Evolutionary conservation across 2,888 invertebrate genomes (phyloP), one percentile per base, ranked within the genome.

Genomic region (Nomada fabriciana): DNA sequence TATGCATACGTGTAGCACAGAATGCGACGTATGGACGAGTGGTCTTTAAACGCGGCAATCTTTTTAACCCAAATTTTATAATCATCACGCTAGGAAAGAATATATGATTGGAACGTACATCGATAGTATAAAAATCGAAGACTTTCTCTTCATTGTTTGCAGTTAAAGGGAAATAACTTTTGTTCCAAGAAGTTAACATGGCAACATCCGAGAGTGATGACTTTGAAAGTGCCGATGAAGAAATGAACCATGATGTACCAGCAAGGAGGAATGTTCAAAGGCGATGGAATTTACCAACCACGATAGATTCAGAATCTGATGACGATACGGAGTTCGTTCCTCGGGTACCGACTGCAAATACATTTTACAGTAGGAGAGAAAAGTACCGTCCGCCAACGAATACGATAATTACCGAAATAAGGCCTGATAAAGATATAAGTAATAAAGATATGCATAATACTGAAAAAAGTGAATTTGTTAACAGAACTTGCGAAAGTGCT

Each of bases 161-260:
- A 7, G n/a, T 29, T 43, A 11, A 18, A 3, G 47, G 20, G 25
- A 2, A 69, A 11, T 65, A 65, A 61, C 70, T 67, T 23, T 53
- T 52, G 55, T 43, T 36, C 29, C n/a, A 25, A 10, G 13, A 20
- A 65, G 57, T 23, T 68, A 88, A 86, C 84, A 97, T 97, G 97
- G 95, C 96, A 90, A 95, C 96, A 52, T 97, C 97, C 85, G 97
- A 97, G 85, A 97, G 96, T 93, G 97, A 97, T 89, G 96, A 95
- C 91, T 97, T 97, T 91, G 96, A 97, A 93, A 97, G 97, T 94
- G 97, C 97, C 5, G 97, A 97, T 89, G 97, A 97, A 90, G 96
- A 96, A 50, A 94, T 95, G 83, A 94, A 94, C 72, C 90, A 86
- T 43, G 81, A 87, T 36, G 80, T 76, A 7, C 15, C 71, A 5